Base-by-base conservation (phyloP, 1,140 invertebrate genomes). In the Atta texana region DNA sequence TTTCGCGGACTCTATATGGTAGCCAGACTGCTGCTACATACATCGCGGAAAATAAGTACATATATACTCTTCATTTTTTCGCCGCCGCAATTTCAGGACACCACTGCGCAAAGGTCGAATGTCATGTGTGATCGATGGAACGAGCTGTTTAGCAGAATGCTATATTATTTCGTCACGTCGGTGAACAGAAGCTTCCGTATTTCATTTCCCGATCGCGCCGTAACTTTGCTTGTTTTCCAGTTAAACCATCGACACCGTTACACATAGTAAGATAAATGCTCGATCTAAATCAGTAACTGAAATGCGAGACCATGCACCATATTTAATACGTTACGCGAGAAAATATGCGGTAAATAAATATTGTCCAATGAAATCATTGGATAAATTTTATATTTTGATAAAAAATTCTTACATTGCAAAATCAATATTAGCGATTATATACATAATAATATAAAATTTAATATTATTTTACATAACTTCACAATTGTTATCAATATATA, bases 221-320 rank as follows among this genome's bases (percentile, higher is more conserved):
- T 84, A 84, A 84, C 69, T 84, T 74, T 75, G 55, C 55, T 84
- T 74, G 80, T 84, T 84, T 84, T 75, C 69, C 69, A 49, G 69
- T 84, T 84, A 84, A 61, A 84, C 55, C 69, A 49, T 75, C 55
- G 55, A 59, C 66, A 77, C 75, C 49, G 72, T 80, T 85, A 66
- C 63, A 28, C 51, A 44, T 57, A 61, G 34, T 55, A 57, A 85
- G 75, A 85, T 80, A 21, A 66, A 85, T 81, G 72, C 31, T 53
- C 51, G 72, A 77, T 77, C 75, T 85, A 53, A 85, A 77, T 85
- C 84, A 68, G 84, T 57, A 53, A 66, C 49, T 61, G 59, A 82
- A 71, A 81, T 71, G 59, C 72, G 61, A 12, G 61, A 78, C 77
- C 51, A 24, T 34, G 72, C 28, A 39, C n/a, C 84, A 64, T 72